phyloP scores from a whole-genome alignment of 2,888 invertebrate species.

The Tolmerus cingulatus region DNA sequence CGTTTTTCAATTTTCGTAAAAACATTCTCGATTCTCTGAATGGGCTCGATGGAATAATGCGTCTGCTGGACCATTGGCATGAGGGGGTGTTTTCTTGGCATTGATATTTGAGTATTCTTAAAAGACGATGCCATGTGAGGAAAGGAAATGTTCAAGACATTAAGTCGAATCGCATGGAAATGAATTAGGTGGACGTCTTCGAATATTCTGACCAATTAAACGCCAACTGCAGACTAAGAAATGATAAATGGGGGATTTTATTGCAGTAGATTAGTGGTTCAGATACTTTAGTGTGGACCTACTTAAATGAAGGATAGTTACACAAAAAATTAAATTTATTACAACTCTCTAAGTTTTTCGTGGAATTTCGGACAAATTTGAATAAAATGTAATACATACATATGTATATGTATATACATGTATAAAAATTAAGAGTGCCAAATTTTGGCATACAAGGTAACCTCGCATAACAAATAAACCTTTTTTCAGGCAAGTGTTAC shows the following conservation, averaged over 20 bases:
- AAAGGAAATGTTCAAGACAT: neutral
- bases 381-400: no score
- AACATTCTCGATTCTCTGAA: neutral
- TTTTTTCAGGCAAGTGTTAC: no score
- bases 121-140: neutral
- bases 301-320: neutral
- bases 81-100: neutral
- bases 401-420: no score
- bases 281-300: neutral
- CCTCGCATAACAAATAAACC: no score
- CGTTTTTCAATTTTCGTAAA: neutral
- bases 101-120: neutral
- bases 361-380: no score
- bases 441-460: neutral
- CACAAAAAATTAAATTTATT: neutral
- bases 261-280: neutral
- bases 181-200: neutral
- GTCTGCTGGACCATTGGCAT: neutral
- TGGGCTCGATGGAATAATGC: neutral
- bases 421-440: neutral
- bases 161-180: neutral
- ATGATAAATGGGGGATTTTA: neutral
- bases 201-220: neutral
- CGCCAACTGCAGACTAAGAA: neutral
- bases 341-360: neutral